Evolutionary conservation across 2,888 invertebrate genomes (phyloP), one percentile per base, ranked within the genome.

Genomic region (Idaea aversata): DNA sequence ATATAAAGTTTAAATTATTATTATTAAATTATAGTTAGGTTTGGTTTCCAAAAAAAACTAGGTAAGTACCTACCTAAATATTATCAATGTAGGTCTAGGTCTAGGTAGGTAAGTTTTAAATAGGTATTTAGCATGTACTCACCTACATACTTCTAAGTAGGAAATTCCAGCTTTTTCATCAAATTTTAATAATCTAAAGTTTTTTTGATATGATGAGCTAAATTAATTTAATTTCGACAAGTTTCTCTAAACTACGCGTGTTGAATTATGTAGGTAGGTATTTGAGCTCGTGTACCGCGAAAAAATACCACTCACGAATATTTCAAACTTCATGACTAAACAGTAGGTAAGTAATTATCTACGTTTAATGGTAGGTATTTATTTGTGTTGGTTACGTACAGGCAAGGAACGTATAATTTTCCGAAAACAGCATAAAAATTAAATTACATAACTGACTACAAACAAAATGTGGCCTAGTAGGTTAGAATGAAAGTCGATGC

Each of bases 361-460:
- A 47, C 47, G 47, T 10, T 10, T 47, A 6, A 47, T 10, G 47
- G 47, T 38, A 38, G 5, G 38, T 4, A 47, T 47, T 47, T 13
- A 47, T 47, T 47, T 47, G 47, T 47, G 47, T 10, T 47, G 13
- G 47, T 36, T 36, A 10, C 3, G 47, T 13, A 47, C 47, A 10
- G 13, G 0, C 13, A 47, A 10, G 10, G 47, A 5, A 47, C 13
- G 47, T 47, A 13, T 47, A 7, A 7, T 47, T 5, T 47, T 47
- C 13, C 47, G 47, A 47, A 47, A 47, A 47, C 47, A 47, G 47
- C 10, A 3, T 47, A 25, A 25, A 25, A 25, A 25, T 25, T 25
- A 76, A 84, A 78, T 83, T 82, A 78, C 73, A 83, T 87, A 86
- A 87, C 85, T 86, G 85, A 86, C 84, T 80, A 72, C 78, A 67